Conservation (phyloP, 1,140 invertebrate genomes). For the Drosophila subobscura region DNA sequence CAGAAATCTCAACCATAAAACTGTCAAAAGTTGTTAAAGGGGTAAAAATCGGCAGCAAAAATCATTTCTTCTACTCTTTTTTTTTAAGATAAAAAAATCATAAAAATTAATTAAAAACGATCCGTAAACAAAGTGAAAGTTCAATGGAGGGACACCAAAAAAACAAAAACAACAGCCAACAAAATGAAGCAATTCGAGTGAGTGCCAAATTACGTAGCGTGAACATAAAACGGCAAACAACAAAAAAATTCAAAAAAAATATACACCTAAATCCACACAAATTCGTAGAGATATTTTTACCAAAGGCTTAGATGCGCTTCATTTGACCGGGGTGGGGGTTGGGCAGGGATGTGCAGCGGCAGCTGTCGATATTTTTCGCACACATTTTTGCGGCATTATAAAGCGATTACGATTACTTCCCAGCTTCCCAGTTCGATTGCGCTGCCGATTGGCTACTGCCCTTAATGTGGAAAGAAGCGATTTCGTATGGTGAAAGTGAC, state of each 20-base stretch:
- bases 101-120: slow-evolving; percentile 74
- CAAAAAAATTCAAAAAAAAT: too few species aligned
- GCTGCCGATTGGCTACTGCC: slow-evolving; percentile 1
- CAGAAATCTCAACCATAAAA: slow-evolving; percentile 57
- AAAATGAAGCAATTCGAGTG: slow-evolving; percentile 69
- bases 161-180: too few species aligned
- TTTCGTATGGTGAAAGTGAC: slow-evolving; percentile 53
- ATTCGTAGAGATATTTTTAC: slow-evolving; percentile 51
- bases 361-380: slow-evolving; percentile 55
- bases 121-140: slow-evolving; percentile 67
- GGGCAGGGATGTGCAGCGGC: slow-evolving; percentile 16
- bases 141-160: slow-evolving; percentile 45
- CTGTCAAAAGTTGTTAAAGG: slow-evolving; percentile 60
- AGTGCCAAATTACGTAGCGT: slow-evolving; percentile 55
- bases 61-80: not conserved
- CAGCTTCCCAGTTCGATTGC: slow-evolving; percentile 36
- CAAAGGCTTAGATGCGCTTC: slow-evolving; percentile 60
- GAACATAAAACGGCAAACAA: slow-evolving; percentile 30
- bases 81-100: slow-evolving; percentile 50
- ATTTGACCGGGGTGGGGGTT: slow-evolving; percentile 25
- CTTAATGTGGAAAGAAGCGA: slow-evolving; percentile 30
- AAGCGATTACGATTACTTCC: slow-evolving; percentile 57
- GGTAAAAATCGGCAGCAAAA: slow-evolving; percentile 37
- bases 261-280: slow-evolving; percentile 43
- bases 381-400: slow-evolving; percentile 66